Evolutionary conservation across 1,140 invertebrate genomes (phyloP).

Genomic region (Doryteuthis pealeii): DNA sequence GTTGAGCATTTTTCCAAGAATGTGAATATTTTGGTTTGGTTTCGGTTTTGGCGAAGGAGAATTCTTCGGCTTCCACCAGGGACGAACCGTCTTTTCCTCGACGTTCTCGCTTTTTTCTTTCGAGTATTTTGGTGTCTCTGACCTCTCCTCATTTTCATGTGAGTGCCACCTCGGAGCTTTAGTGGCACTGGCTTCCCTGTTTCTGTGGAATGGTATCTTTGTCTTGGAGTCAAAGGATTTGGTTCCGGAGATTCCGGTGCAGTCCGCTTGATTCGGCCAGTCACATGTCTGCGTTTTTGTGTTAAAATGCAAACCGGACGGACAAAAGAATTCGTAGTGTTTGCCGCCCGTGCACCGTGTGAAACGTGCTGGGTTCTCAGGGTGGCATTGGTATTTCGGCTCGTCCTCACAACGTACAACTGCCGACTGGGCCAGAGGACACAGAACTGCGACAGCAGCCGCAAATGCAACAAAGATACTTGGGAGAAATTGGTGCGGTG

Average conservation of each 20-base stretch:
- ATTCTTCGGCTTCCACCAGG: not conserved
- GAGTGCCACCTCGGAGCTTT: conserved; percentile 14
- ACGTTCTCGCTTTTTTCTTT: not conserved
- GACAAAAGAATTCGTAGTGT: conserved; percentile 29
- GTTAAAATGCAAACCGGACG: conserved; percentile 29
- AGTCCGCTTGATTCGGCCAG: conserved; percentile 35
- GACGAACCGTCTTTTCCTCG: not conserved
- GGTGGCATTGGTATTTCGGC: conserved; percentile 25
- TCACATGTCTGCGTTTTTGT: conserved; percentile 33
- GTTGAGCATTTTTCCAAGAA: too few relatives aligned
- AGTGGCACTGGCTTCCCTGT: not conserved
- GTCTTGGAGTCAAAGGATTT: not conserved
- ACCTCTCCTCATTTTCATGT: not conserved
- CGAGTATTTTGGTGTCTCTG: not conserved
- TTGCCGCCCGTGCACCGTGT: conserved; percentile 24
- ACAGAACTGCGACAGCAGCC: not conserved
- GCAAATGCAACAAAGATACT: too few relatives aligned
- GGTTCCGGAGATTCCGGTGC: conserved; percentile 2
- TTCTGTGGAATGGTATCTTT: not conserved
- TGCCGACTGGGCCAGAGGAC: not conserved
- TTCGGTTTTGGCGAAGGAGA: not conserved
- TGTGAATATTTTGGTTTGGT: too few relatives aligned
- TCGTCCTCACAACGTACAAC: conserved; percentile 19
- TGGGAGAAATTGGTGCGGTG: too few relatives aligned
- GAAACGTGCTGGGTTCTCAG: conserved; percentile 20